Conservation (phyloP, 2,797 vertebrate genomes). For the Ciconia nigra region DNA sequence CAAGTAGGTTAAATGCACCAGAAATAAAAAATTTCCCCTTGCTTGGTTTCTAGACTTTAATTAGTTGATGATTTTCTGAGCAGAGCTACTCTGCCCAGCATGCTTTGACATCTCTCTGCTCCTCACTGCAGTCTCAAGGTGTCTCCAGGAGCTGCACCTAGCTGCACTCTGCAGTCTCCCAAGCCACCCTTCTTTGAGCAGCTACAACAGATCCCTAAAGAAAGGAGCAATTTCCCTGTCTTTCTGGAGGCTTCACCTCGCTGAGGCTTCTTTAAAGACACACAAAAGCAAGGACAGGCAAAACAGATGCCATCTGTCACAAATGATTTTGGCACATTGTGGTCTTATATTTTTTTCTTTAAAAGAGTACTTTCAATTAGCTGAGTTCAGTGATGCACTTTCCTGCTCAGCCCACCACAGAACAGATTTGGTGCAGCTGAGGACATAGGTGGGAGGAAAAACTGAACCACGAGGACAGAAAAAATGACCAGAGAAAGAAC, state of each 20-base stretch:
- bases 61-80: not conserved
- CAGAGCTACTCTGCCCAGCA: not conserved
- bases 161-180: not conserved
- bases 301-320: slow-evolving; percentile 19
- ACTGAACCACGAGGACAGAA: not conserved
- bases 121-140: not conserved
- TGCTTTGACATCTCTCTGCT: not conserved
- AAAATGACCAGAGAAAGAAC: not conserved
- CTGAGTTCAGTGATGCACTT: not conserved
- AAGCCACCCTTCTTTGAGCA: not conserved
- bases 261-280: not conserved
- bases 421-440: not conserved
- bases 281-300: not conserved
- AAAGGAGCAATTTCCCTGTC: not conserved
- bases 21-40: not conserved
- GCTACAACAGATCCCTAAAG: not conserved
- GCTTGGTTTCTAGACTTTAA: not conserved
- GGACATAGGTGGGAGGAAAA: not conserved
- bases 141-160: not conserved
- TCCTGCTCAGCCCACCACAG: not conserved
- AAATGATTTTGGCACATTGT: not conserved
- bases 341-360: not conserved
- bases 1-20: not conserved
- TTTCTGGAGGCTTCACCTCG: not conserved
- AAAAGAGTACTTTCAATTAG: not conserved